phyloP scores from a whole-genome alignment of 1,140 invertebrate species.

The Leguminivora glycinivorella region DNA sequence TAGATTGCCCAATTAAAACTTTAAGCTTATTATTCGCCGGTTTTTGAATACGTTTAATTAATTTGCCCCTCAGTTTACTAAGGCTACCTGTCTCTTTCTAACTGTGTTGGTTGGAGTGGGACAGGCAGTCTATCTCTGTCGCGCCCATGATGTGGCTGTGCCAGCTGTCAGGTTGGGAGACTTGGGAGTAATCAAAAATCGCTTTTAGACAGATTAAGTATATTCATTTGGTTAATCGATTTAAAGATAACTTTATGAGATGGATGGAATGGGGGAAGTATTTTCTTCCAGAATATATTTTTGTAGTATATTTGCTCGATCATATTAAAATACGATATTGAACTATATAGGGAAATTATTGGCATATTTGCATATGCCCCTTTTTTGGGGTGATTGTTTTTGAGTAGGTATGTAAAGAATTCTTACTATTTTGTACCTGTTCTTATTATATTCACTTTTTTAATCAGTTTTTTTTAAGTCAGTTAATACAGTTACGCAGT shows the following conservation, averaged over 20 bases:
- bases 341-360: neutral
- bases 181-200: conserved; percentile 26
- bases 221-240: conserved; percentile 23
- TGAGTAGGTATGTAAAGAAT: too few relatives aligned
- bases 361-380: too few relatives aligned
- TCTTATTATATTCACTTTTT: too few relatives aligned
- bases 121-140: too few relatives aligned
- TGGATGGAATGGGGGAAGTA: neutral
- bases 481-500: too few relatives aligned
- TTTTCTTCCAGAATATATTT: neutral
- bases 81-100: too few relatives aligned
- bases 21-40: conserved; percentile 30
- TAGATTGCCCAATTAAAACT: conserved; percentile 33
- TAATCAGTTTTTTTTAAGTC: too few relatives aligned
- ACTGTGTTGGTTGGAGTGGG: too few relatives aligned
- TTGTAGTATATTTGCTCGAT: neutral
- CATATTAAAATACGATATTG: neutral
- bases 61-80: conserved; percentile 27
- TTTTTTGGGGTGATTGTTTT: too few relatives aligned
- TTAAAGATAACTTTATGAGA: conserved; percentile 8
- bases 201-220: conserved; percentile 26
- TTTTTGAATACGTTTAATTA: conserved; percentile 33
- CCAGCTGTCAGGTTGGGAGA: conserved; percentile 20
- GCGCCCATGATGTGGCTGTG: too few relatives aligned
- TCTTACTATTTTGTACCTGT: too few relatives aligned